Percentiles rank a stretch among this genome's conserved stretches.
phyloP scores from a whole-genome alignment of 2,797 vertebrate species.

The Eurystomus glaucurus region DNA sequence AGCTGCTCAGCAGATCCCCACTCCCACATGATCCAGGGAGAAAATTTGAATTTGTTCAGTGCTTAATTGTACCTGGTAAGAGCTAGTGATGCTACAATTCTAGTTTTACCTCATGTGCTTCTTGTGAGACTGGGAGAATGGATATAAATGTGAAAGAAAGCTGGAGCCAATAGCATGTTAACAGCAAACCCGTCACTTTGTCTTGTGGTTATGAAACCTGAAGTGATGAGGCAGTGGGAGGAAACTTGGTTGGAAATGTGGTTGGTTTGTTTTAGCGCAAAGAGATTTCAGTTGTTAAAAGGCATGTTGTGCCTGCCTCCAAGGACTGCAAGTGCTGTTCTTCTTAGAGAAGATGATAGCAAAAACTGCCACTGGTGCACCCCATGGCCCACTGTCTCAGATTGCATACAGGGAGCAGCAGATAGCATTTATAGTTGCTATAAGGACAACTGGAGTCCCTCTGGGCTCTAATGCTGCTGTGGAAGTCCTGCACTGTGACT shows the following conservation, averaged over 20 bases:
- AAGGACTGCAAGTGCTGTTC: background rate
- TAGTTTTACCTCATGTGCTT: background rate
- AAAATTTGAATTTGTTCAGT: background rate
- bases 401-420: background rate
- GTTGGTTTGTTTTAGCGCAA: background rate
- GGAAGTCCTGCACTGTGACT: background rate
- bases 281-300: background rate
- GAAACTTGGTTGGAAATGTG: background rate
- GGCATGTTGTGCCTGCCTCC: background rate
- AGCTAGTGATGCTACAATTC: background rate
- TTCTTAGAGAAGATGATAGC: background rate
- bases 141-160: accelerated
- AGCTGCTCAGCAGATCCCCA: background rate
- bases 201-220: background rate
- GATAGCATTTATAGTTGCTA: accelerated
- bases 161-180: background rate
- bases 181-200: background rate
- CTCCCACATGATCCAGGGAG: background rate
- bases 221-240: background rate
- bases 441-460: background rate
- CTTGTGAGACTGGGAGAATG: background rate
- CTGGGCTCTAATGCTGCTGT: background rate
- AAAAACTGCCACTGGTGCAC: background rate
- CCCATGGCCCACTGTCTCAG: accelerated
- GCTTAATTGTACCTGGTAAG: background rate